A percentile compares a stretch with the other conserved stretches of the same genome.
Evolutionary conservation across 2,888 invertebrate species (phyloP).

Genomic region (Brenthis ino): DNA sequence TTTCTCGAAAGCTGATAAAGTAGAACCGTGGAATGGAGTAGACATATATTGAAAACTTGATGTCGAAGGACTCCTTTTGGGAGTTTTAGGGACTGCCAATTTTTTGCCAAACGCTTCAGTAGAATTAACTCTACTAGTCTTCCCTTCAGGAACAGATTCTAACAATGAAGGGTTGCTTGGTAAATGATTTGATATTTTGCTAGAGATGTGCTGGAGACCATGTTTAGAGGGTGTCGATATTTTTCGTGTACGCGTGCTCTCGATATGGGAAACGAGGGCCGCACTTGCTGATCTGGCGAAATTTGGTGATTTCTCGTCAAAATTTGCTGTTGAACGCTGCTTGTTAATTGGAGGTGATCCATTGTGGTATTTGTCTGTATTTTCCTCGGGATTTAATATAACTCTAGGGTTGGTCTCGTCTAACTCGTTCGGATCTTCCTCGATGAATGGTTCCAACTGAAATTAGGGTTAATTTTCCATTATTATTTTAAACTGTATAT

Average conservation of each 20-base stretch:
- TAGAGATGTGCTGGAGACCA: constrained; percentile 84
- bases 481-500: too few relatives aligned
- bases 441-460: constrained; percentile 66
- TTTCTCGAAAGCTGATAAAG: constrained; percentile 88
- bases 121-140: constrained; percentile 61
- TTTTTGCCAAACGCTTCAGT: constrained; percentile 70
- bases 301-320: constrained; percentile 53
- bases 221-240: constrained; percentile 64
- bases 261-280: constrained; percentile 82
- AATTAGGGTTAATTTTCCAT: constrained; percentile 13
- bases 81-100: constrained; percentile 71
- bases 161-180: constrained; percentile 85
- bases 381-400: constrained; percentile 59
- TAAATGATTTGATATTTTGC: constrained; percentile 78
- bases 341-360: constrained; percentile 68
- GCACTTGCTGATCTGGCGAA: constrained; percentile 88
- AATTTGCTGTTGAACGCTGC: constrained; percentile 53
- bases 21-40: constrained; percentile 93
- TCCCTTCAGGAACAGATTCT: constrained; percentile 87
- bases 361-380: constrained; percentile 56
- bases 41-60: constrained; percentile 93
- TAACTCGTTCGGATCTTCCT: constrained; percentile 63
- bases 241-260: constrained; percentile 63
- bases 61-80: constrained; percentile 87
- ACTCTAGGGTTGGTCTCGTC: constrained; percentile 58